Evolutionary conservation across 2,113 vertebrate genomes (phyloP), one percentile per base, ranked within the genome.

Genomic region (Sinocyclocheilus grahami): DNA sequence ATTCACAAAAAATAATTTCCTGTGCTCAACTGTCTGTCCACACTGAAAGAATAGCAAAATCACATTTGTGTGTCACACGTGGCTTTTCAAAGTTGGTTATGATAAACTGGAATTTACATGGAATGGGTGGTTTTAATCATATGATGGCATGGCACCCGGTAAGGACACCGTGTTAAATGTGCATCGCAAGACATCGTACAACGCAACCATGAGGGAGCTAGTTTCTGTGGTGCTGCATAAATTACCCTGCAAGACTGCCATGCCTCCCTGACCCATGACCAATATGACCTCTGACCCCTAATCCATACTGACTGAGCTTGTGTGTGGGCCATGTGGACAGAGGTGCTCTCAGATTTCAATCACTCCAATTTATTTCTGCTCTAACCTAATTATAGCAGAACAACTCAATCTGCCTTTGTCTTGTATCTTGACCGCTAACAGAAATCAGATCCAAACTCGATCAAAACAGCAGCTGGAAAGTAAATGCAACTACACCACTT

Each of bases 191-290:
- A 42, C 14, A 51, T 51, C 12, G 48, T 33, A 79, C 10, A 51
- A 51, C 48, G 2, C 11, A 39, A 62, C 33, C 4, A 39, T 39
- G 78, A 65, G 14, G 39, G n/a, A 81, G 24, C 13, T 65, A 58
- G 65, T 12, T 51, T 37, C 65, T 84, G 53, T 63, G 63, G 53
- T 42, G 71, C 72, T 78, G 76, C 33, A 80, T 72, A 78, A 83
- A 82, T 86, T 80, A 76, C 30, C 58, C 62, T 22, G 55, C 37
- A 63, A 53, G 53, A 18, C 67, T 55, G 24, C 24, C 76, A 53
- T 55, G 78, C 53, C 75, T 85, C 77, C 51, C 55, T 86, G 62
- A 51, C 39, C 63, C 86, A 72, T 86, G 72, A 69, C 62, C 80
- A 27, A 27, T 55, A 30, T 58, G 67, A 39, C 69, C 82, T 85